phyloP scores from a whole-genome alignment of 2,113 vertebrate species.

The Pelvicachromis taeniatus region DNA sequence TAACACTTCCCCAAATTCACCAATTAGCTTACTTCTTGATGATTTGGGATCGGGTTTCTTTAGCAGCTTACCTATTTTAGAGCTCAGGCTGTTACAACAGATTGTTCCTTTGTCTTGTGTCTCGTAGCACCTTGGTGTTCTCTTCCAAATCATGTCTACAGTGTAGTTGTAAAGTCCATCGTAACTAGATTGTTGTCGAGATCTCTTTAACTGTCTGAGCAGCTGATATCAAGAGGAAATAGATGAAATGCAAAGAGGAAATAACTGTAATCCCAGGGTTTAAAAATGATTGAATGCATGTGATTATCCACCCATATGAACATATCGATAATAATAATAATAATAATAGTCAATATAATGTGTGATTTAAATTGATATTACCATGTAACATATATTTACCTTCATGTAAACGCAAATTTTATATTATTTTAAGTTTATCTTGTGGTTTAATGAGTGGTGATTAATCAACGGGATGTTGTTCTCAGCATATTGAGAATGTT shows the following conservation, averaged over 20 bases:
- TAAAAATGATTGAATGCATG: neutral
- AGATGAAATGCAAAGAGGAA: neutral
- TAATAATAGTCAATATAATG: neutral
- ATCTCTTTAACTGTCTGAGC: neutral
- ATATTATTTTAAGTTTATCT: neutral
- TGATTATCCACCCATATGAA: neutral
- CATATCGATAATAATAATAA: neutral
- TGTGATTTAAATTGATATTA: neutral
- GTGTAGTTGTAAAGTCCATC: neutral
- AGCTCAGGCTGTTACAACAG: conserved; percentile 1
- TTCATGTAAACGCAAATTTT: neutral
- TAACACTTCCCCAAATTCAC: neutral
- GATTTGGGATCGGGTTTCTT: neutral
- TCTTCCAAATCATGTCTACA: neutral
- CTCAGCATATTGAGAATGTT: neutral
- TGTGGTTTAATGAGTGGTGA: too few relatives aligned
- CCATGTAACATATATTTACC: neutral
- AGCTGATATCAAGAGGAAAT: neutral
- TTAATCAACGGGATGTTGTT: neutral
- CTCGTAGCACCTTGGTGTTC: neutral
- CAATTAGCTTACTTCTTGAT: conserved; percentile 6
- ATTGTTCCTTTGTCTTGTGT: neutral
- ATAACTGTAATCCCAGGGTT: neutral
- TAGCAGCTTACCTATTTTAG: neutral
- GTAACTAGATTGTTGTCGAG: neutral